A percentile compares a stretch with the other conserved stretches of the same genome.
phyloP scores from a whole-genome alignment of 2,113 vertebrate species.

The Rousettus leschenaultii region DNA sequence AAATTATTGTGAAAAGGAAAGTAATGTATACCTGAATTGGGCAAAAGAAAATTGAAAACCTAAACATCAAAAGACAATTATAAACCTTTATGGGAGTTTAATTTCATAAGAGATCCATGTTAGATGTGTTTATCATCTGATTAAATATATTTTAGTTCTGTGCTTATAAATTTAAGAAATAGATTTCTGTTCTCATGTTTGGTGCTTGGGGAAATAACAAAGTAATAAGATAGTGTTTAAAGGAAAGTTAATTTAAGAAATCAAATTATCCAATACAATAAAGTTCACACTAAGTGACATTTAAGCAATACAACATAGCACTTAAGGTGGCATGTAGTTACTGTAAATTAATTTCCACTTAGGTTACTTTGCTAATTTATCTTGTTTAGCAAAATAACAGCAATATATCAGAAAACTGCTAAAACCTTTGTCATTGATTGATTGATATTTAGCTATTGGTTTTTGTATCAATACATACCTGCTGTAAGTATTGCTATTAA shows the following conservation, averaged over 20 bases:
- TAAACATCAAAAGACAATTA: conserved; percentile 63
- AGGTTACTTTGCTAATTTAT: conserved; percentile 60
- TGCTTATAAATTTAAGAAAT: conserved; percentile 42
- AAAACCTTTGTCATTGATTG: conserved; percentile 22
- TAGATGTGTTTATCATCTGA: conserved; percentile 66
- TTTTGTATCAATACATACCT: not conserved
- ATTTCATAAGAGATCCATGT: conserved; percentile 68
- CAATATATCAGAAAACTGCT: conserved; percentile 23
- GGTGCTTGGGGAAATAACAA: conserved; percentile 52
- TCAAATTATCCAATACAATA: conserved; percentile 30
- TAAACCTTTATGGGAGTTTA: conserved; percentile 74
- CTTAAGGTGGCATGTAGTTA: conserved; percentile 43
- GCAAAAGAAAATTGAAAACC: conserved; percentile 57
- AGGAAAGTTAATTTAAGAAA: conserved; percentile 66
- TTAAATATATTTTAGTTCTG: conserved; percentile 68
- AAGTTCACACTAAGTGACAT: conserved; percentile 65
- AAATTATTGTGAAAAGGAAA: conserved; percentile 60
- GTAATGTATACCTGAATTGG: conserved; percentile 60
- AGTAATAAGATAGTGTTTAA: conserved; percentile 45
- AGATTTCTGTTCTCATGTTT: conserved; percentile 48
- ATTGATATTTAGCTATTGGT: conserved; percentile 1
- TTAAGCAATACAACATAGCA: conserved; percentile 44
- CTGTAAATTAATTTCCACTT: conserved; percentile 70
- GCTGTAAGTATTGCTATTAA: not conserved
- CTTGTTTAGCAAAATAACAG: conserved; percentile 18